Evolutionary conservation across 2,797 vertebrate genomes (phyloP), one percentile per base, ranked within the genome.

Genomic region (Microctenopoma lineatum): DNA sequence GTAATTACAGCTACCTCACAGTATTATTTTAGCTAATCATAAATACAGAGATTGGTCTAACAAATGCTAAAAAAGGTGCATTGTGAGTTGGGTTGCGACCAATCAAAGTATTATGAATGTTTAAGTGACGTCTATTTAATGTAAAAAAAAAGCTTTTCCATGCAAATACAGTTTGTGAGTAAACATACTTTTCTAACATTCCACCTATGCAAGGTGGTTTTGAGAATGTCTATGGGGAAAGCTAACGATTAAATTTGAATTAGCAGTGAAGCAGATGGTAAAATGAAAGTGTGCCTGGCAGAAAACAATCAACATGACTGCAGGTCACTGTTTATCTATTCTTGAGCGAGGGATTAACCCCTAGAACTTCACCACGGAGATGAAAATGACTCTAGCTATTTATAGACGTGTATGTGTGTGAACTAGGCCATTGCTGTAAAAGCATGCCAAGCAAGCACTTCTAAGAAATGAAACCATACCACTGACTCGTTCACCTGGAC

Each of bases 401-500:
- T 59, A 62, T 65, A 70, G 70, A 34, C 2, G 32, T 34, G 32
- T 9, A 62, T 79, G 44, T 21, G 51, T 71, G 58, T 65, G 54
- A 84, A 77, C 45, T 52, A 69, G 77, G 70, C 41, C 76, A 68
- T 36, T 36, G 59, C 75, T 64, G 47, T 59, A 53, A 75, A 48
- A 9, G 52, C 54, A 66, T 52, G 41, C 70, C 59, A 53, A 55
- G 48, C 51, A 71, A 79, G 68, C 62, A 21, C 48, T 73, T 69
- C 53, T 25, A 5, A 18, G 36, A 38, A 68, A 76, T 78, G 44
- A 62, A 45, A 75, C 42, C 18, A 45, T 53, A 62, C 70, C 16
- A 45, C 42, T 29, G n/a, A 56, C 34, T 55, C 57, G n/a, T 41
- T 42, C 3, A 58, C 59, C 32, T 21, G 46, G 36, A 26, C 9